Percentiles rank a stretch among this genome's conserved stretches.
phyloP scores from a whole-genome alignment of 2,888 invertebrate genomes.

The Pharmacophagus antenor region DNA sequence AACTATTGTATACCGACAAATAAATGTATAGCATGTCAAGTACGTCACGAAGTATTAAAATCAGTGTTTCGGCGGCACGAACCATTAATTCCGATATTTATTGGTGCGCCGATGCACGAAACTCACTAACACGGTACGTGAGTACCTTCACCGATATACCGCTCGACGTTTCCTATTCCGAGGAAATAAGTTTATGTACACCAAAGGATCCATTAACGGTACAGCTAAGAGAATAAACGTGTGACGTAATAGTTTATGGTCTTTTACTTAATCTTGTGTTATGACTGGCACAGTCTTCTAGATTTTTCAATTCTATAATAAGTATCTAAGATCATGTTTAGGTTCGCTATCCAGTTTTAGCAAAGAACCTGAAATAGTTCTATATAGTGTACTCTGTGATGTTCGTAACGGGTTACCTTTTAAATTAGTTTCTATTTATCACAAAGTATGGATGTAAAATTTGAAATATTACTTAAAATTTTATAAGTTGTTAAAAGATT shows the following conservation, averaged over 20 bases:
- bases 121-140: conserved; percentile 41
- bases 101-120: conserved; percentile 58
- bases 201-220: background rate
- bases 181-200: conserved; percentile 15
- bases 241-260: background rate
- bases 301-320: too few relatives aligned
- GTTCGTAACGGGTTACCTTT: too few relatives aligned
- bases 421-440: too few relatives aligned
- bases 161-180: conserved; percentile 7
- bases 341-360: too few relatives aligned
- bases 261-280: background rate
- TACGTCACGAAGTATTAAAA: conserved; percentile 73
- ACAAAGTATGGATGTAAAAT: too few relatives aligned
- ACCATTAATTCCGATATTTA: conserved; percentile 72
- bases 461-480: too few relatives aligned
- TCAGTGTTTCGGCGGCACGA: conserved; percentile 70
- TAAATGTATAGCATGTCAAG: conserved; percentile 56
- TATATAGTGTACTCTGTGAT: too few relatives aligned
- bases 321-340: too few relatives aligned
- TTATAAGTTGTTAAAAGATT: too few relatives aligned
- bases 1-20: conserved; percentile 40
- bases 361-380: too few relatives aligned
- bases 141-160: conserved; percentile 20
- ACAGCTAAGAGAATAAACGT: background rate
- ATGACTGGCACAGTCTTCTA: too few relatives aligned